Evolutionary conservation across 2,888 invertebrate species (phyloP).

Genomic region (Ferrisia virgata): DNA sequence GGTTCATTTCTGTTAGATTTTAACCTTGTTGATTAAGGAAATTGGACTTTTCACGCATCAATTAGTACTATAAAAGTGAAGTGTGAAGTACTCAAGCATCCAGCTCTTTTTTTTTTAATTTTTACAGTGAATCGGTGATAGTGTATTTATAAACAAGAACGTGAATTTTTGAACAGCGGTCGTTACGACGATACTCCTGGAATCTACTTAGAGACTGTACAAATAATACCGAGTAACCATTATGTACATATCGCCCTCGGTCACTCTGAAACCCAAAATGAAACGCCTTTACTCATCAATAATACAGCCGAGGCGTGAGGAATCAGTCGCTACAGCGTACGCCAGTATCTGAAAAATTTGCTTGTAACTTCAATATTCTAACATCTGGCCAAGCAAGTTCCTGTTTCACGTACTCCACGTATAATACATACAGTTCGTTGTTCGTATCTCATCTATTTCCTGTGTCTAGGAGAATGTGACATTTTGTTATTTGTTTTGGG

Average conservation of each 20-base stretch:
- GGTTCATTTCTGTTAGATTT: too few relatives aligned
- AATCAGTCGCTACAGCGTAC: not conserved
- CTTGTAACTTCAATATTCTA: not conserved
- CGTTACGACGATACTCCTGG: not conserved
- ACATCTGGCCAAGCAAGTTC: not conserved
- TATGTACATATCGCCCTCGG: not conserved
- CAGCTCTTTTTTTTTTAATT: not conserved
- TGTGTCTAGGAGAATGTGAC: not conserved
- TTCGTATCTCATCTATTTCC: not conserved
- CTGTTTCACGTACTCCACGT: not conserved
- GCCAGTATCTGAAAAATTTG: conserved; percentile 6
- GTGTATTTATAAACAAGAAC: not conserved
- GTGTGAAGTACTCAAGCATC: not conserved
- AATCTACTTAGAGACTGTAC: not conserved
- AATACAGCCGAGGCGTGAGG: conserved; percentile 1
- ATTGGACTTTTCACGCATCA: not conserved
- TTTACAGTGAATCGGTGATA: not conserved
- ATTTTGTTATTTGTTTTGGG: conserved; percentile 1
- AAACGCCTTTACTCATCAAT: not conserved
- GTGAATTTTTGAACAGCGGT: not conserved
- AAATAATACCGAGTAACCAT: not conserved
- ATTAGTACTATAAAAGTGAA: not conserved
- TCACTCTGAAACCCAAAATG: not conserved
- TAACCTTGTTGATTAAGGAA: not conserved
- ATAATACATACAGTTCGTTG: not conserved